Base-by-base conservation (phyloP, 2,797 vertebrate genomes). In the Poeciliopsis turneri region DNA sequence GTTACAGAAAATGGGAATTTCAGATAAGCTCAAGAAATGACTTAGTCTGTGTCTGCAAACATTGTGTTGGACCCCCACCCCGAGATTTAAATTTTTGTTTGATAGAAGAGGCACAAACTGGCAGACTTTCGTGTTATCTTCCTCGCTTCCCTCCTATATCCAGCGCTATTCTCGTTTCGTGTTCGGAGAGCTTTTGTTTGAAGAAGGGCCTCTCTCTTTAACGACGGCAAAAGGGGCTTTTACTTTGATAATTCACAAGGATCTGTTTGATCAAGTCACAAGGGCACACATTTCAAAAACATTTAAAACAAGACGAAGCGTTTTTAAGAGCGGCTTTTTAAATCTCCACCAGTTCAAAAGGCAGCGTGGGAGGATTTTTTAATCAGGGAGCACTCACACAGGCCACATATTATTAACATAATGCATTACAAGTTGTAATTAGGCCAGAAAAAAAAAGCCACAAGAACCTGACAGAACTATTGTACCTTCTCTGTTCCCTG, bases 191-290 rank as follows among this genome's bases (percentile, higher is more conserved):
- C 81, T 72, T 77, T 78, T 59, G n/a, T 86, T 84, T 90, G 84
- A 92, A 88, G 81, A 87, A 83, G 73, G 47, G 70, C 18, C 20
- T 70, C 78, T 77, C 74, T 77, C n/a, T 51, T 53, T 82, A 75
- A 83, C 83, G 80, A 84, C 18, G 70, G 78, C 80, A 79, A 86
- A 47, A 91, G 82, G 51, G 82, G 53, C 74, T 77, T 82, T 91
- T 78, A 82, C 84, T 89, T 92, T 89, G 87, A 89, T 91, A 92
- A 87, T 86, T 89, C 75, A 30, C 85, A 59, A 16, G 9, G 5
- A 82, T 80, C 84, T 90, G 83, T 92, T 93, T 93, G 91, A 93
- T 93, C 90, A 86, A 89, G 75, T 81, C 83, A 84, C 75, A 28
- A 76, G 88, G 84, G 86, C 87, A 89, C 84, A 88, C 87, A 89